These are phyloP conservation scores for Pica pica DNA, from an alignment of 2,113 vertebrate genomes.

Conservation along the genomic window DNA sequence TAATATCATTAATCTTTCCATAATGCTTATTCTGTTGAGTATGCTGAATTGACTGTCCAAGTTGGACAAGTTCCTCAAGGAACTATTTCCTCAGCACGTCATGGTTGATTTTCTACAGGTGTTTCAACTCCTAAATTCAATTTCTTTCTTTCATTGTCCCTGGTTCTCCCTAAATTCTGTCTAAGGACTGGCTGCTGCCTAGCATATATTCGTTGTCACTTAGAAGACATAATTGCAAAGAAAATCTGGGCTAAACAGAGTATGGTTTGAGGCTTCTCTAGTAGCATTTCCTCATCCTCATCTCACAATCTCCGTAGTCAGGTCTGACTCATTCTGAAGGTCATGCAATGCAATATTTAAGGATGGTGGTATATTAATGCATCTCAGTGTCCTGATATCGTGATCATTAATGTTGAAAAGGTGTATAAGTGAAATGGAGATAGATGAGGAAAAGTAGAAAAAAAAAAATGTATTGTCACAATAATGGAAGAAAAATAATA, in stretches of 20 bases:
- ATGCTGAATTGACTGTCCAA: neutral
- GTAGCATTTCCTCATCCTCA: neutral
- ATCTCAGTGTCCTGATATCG: neutral
- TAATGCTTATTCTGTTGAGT: neutral
- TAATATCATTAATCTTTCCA: neutral
- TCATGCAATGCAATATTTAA: neutral
- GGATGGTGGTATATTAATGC: neutral
- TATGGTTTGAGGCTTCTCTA: neutral
- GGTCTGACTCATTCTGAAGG: neutral
- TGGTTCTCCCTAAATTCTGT: neutral
- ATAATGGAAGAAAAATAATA: slow-evolving; percentile 15
- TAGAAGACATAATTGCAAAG: neutral
- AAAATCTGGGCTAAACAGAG: neutral
- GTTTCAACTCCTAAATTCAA: neutral
- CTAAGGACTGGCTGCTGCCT: neutral
- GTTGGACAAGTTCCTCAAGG: neutral
- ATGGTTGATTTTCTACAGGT: neutral
- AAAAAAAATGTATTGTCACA: neutral
- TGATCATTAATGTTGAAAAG: neutral
- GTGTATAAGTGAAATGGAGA: neutral
- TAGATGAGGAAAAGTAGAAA: neutral
- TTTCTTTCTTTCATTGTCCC: neutral
- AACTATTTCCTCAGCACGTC: neutral
- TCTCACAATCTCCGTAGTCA: neutral
- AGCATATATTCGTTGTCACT: neutral